These are phyloP conservation scores for Andrena cerasifolii DNA, from an alignment of 1,140 invertebrate genomes.

Conservation along the genomic window DNA sequence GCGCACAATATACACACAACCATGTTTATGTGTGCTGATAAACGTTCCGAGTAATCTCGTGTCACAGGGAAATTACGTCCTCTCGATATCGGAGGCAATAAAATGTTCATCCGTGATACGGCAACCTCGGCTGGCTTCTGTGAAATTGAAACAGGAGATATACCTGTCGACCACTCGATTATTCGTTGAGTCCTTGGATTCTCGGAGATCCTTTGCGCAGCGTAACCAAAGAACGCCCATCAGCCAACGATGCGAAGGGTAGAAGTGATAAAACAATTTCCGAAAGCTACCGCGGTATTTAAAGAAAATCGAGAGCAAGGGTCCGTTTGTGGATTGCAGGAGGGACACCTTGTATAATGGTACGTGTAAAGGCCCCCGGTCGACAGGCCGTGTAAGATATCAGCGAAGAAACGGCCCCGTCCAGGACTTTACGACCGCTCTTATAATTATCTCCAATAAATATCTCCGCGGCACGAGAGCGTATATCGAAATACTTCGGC, in stretches of 20 bases:
- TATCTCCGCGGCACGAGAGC: conserved; percentile 81
- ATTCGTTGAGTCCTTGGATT: not conserved
- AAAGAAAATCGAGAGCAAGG: not conserved
- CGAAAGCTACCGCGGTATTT: not conserved
- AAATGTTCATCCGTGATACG: not conserved
- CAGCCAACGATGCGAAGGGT: too few relatives aligned
- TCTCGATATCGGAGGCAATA: not conserved
- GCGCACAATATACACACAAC: conserved; percentile 29
- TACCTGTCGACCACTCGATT: not conserved
- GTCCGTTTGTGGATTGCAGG: not conserved
- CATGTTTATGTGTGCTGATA: conserved; percentile 7
- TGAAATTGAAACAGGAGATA: not conserved
- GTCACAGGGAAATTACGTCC: not conserved
- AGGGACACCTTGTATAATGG: conserved; percentile 64
- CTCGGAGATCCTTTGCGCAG: too few relatives aligned
- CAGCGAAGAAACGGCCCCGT: conserved; percentile 72
- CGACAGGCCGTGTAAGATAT: conserved; percentile 73
- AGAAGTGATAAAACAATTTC: not conserved
- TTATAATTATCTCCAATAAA: conserved; percentile 83
- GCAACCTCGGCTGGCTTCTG: too few relatives aligned
- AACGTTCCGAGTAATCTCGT: conserved; percentile 3
- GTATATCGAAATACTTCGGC: conserved; percentile 77
- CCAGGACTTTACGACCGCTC: conserved; percentile 81
- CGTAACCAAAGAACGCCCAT: too few relatives aligned
- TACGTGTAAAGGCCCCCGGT: conserved; percentile 52